Conservation (phyloP, 1,140 invertebrate species). For the Chironomus tepperi region DNA sequence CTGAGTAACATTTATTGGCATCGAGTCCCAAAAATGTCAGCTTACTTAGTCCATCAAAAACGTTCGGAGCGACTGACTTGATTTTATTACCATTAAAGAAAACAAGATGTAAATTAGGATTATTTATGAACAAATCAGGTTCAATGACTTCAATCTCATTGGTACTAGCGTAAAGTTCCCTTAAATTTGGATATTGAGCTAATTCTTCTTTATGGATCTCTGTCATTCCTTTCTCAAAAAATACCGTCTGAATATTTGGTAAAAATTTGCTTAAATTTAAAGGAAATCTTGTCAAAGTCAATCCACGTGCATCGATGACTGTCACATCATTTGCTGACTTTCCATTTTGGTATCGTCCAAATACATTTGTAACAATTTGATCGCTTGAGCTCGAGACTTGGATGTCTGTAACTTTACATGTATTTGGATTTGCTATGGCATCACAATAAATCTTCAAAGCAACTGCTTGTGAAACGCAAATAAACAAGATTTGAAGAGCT, state of each 20-base stretch:
- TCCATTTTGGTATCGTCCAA: too few relatives aligned
- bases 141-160: neutral
- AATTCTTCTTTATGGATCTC: neutral
- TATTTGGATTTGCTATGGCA: too few relatives aligned
- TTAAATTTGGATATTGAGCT: neutral
- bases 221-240: neutral
- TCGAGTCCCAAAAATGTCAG: neutral
- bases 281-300: too few relatives aligned
- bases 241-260: neutral
- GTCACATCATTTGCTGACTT: too few relatives aligned
- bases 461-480: too few relatives aligned
- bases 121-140: neutral
- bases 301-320: too few relatives aligned
- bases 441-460: too few relatives aligned
- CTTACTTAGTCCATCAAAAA: neutral
- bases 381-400: too few relatives aligned
- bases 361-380: too few relatives aligned
- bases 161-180: neutral
- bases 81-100: neutral
- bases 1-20: neutral
- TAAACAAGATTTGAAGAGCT: too few relatives aligned
- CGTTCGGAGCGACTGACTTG: neutral
- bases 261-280: neutral
- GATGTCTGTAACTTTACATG: too few relatives aligned
- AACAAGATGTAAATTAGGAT: neutral